Evolutionary conservation across 2,113 vertebrate genomes (phyloP), one percentile per base, ranked within the genome.

Genomic region (Coptodon rendalli): DNA sequence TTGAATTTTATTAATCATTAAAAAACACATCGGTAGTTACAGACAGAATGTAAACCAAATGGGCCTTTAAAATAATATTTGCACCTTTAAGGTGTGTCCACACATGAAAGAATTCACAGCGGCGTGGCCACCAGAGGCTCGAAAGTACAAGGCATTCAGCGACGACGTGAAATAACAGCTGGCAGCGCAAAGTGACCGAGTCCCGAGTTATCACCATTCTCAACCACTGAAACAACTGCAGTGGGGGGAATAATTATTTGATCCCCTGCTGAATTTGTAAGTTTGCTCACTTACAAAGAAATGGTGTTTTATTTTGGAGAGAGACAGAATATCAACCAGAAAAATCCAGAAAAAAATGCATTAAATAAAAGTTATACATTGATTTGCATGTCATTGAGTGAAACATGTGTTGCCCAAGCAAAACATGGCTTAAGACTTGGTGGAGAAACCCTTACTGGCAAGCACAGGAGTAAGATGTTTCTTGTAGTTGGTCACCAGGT

Each of bases 271-370:
- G 34, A 38, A 66, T n/a, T 66, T 66, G 10, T 13, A 38, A n/a
- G 61, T 38, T 66, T 66, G 0, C 61, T 66, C 61, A 66, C 61
- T 57, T 29, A 57, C 56, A 29, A 57, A 16, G 24, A 29, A 57
- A 57, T 57, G 8, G 56, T 29, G 56, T 57, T 57, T 57, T 57
- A 29, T 57, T 57, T 57, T 66, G 61, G 61, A 66, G 34, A 66
- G 34, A 66, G 61, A 66, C 10, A 0, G 19, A 66, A 66, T 38
- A 66, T 66, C 34, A 66, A 66, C 19, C 61, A 38, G 61, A 66
- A 66, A 38, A 66, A 66, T 5, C 34, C 34, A n/a, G 17, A 38
- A 38, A 66, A 36, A n/a, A 36, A 2, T 9, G n/a, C 31, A 63
- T 36, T 63, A 36, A 11, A 63, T 63, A 36, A 63, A 36, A 36